Evolutionary conservation across 2,888 invertebrate genomes (phyloP), one percentile per base, ranked within the genome.

Genomic region (Tetanocera ferruginea): DNA sequence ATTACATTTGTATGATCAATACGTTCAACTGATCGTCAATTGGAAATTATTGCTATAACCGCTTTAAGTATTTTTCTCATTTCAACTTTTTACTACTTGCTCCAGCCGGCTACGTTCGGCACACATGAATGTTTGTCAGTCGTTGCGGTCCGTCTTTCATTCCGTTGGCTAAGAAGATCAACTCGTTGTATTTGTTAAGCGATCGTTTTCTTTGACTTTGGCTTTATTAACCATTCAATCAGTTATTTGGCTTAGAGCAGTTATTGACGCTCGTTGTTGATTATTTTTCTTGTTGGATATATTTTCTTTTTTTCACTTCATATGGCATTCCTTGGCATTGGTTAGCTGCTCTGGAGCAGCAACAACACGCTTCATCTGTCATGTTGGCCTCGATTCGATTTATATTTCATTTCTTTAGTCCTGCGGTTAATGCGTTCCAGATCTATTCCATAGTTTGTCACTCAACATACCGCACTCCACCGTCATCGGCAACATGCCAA

Each of bases 201-300:
- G 69, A 69, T 72, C 60, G 73, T 60, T 49, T 73, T 37, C 57
- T 37, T 62, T 62, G 43, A n/a, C 49, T 49, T 49, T 43, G 73
- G 60, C 62, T 62, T 73, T 73, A 73, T 73, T 62, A 73, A 62
- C 73, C 62, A 73, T 73, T 73, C 73, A 49, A 73, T 73, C 73
- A 62, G 73, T 73, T 73, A 60, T 73, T 60, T 62, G n/a, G 73
- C 73, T 73, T 43, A 62, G 17, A 62, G 73, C 73, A 17, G 17
- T 72, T 57, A 57, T 37, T 57, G 72, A 31, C 52, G 37, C 23
- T 57, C 11, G 52, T 34, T 51, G 14, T 52, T 70, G 4, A 17
- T 52, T 17, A 5, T 37, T 37, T 5, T 37, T 37, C 6, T 43
- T 43, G 43, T 43, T 43, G 11, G 43, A 5, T 8, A 6, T 31